Evolutionary conservation across 2,888 invertebrate genomes (phyloP).

Genomic region (Plemyria rubiginata): DNA sequence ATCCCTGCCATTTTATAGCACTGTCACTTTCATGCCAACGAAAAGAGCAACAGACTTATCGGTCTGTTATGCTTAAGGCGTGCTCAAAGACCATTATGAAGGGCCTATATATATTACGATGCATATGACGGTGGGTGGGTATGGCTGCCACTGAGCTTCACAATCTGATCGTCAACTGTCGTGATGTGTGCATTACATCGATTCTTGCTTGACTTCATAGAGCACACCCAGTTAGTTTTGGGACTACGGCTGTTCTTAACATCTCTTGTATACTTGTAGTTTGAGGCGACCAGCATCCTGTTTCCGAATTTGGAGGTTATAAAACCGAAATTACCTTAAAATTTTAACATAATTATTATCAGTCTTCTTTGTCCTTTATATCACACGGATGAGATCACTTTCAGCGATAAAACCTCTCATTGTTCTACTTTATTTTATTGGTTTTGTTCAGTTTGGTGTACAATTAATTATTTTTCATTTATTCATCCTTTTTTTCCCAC

Average conservation of each 20-base stretch:
- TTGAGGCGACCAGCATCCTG: constrained; percentile 13
- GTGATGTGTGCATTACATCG: constrained; percentile 9
- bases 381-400: too few relatives aligned
- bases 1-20: too few relatives aligned
- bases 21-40: too few relatives aligned
- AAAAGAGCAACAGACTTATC: too few relatives aligned
- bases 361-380: too few relatives aligned
- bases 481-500: too few relatives aligned
- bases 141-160: background rate
- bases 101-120: background rate
- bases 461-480: too few relatives aligned
- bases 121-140: constrained; percentile 6
- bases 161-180: constrained; percentile 10
- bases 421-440: too few relatives aligned
- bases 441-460: too few relatives aligned
- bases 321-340: constrained; percentile 4
- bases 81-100: too few relatives aligned
- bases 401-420: too few relatives aligned
- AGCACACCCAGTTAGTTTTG: constrained; percentile 14
- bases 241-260: background rate
- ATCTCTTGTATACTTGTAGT: constrained; percentile 22
- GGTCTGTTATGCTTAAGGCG: too few relatives aligned
- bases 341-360: background rate
- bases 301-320: constrained; percentile 21
- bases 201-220: constrained; percentile 1